Evolutionary conservation across 1,140 invertebrate species (phyloP), one percentile per base, ranked within the genome.

Genomic region (Meloidogyne floridensis): DNA sequence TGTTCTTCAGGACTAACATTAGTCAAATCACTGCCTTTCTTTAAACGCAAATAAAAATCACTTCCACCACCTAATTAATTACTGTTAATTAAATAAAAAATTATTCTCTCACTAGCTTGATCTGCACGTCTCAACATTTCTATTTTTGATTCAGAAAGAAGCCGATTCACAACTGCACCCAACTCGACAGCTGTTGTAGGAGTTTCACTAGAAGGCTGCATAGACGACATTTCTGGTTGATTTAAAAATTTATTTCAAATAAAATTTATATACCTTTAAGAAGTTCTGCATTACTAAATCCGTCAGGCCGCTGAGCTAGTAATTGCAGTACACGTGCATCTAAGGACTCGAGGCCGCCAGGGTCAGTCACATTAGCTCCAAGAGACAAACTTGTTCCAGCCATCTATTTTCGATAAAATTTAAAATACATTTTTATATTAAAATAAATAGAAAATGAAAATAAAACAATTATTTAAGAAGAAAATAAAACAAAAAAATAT

Each of bases 1-100:
- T 86, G 82, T 53, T 87, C 85, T 85, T 86, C 85, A 4, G 80
- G 80, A 56, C 77, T 81, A 53, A 69, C 81, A 20, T 77, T 75
- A 53, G n/a, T 18, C 51, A 83, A 53, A n/a, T 84, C 56, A 32
- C 47, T 54, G 5, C 82, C 75, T 42, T 74, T 83, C 56, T 83
- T 84, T 42, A 86, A 76, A 10, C 86, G 65, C 15, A 85, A 20
- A 20, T 84, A 75, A 13, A 87, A 85, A 11, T 72, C 85, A 13
- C 13, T 75, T 10, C 79, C 71, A 15, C 78, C 75, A 7, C 54
- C 69, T 15, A 32, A 53, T 11, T 3, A 53, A 56, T 76, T 65
- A 65, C 5, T 10, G 15, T 65, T 65, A 59, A 11, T 15, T 18
- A 65, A 65, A 65, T 5, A 7, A n/a, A 65, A 65, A 3, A 65